Evolutionary conservation across 1,140 invertebrate genomes (phyloP).

Genomic region (Euura saliciscinereae): DNA sequence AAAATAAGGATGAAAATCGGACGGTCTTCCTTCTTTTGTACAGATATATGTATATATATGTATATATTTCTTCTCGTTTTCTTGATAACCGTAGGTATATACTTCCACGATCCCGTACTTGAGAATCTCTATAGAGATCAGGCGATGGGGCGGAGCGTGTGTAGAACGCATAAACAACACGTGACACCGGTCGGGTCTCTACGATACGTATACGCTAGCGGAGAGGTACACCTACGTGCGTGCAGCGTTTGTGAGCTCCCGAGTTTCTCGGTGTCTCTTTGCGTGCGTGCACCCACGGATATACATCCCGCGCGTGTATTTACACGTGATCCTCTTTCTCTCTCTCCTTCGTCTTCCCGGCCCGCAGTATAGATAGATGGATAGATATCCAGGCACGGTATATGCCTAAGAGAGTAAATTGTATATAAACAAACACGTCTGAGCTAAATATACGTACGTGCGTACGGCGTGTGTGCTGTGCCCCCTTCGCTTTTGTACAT

Average conservation of each 20-base stretch:
- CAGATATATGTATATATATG: too few relatives aligned
- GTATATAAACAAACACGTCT: not conserved
- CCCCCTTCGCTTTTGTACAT: not conserved
- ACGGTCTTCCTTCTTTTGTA: too few relatives aligned
- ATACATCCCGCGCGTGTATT: too few relatives aligned
- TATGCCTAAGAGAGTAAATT: too few relatives aligned
- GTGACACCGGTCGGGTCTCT: not conserved
- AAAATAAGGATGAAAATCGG: too few relatives aligned
- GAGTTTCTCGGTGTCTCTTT: not conserved
- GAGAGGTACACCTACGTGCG: not conserved
- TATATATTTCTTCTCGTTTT: too few relatives aligned
- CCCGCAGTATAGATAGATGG: not conserved
- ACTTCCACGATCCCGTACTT: not conserved
- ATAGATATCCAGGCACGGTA: not conserved
- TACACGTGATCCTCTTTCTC: too few relatives aligned
- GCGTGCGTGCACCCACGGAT: too few relatives aligned
- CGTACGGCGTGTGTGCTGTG: not conserved
- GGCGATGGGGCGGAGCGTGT: constrained; percentile 10
- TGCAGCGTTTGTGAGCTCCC: not conserved
- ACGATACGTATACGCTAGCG: too few relatives aligned
- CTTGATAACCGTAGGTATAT: not conserved
- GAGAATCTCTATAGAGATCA: constrained; percentile 13
- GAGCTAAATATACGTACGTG: not conserved
- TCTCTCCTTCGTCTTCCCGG: too few relatives aligned
- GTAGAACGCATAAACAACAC: constrained; percentile 16